Evolutionary conservation across 2,888 invertebrate genomes (phyloP).

Genomic region (Neoitamus cyanurus): DNA sequence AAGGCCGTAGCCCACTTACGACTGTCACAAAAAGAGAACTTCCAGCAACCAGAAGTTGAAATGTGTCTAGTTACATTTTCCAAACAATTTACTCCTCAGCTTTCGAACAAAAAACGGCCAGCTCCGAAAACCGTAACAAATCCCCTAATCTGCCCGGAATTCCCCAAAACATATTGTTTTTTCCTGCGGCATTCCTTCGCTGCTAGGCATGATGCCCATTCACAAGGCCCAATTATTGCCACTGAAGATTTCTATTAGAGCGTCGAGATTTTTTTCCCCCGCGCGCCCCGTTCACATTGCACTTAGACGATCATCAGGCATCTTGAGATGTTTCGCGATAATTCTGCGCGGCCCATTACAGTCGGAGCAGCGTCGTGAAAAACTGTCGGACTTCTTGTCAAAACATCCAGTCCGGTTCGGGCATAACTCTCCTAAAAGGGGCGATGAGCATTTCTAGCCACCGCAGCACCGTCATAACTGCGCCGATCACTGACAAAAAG

Average conservation of each 20-base stretch:
- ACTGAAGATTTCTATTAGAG: not conserved
- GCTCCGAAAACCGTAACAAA: constrained; percentile 4
- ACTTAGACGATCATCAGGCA: constrained; percentile 16
- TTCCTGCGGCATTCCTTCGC: not conserved
- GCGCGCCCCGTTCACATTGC: not conserved
- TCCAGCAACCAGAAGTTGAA: not conserved
- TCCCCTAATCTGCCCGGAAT: not conserved
- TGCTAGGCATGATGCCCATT: not conserved
- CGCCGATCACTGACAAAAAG: not conserved
- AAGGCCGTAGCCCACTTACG: not conserved
- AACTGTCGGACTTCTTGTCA: constrained; percentile 5
- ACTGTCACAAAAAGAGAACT: not conserved
- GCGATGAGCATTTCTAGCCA: constrained; percentile 2
- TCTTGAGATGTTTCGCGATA: constrained; percentile 18
- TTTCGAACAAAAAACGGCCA: not conserved
- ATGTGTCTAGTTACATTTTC: not conserved
- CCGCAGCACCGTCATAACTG: not conserved
- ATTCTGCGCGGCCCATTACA: not conserved
- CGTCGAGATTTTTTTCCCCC: not conserved
- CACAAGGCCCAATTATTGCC: not conserved
- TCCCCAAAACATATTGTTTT: not conserved
- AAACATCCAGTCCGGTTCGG: not conserved
- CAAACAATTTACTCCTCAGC: not conserved
- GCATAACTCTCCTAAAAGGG: not conserved
- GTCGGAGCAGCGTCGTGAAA: not conserved